Evolutionary conservation across 1,140 invertebrate species (phyloP).

Genomic region (Chionoecetes opilio): DNA sequence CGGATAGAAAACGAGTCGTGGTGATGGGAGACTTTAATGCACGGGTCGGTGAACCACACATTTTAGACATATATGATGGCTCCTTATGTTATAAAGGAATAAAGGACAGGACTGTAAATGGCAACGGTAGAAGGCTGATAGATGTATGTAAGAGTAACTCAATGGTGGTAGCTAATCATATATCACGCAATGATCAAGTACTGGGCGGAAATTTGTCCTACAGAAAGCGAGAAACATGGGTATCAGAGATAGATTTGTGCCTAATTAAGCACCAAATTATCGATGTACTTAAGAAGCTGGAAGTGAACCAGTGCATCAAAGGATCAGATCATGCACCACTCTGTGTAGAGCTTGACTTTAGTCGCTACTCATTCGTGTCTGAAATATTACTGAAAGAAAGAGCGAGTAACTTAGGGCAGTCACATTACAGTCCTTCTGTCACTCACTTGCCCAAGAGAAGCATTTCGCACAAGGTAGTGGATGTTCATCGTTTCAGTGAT

Average conservation of each 20-base stretch:
- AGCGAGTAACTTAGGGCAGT: neutral
- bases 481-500: neutral
- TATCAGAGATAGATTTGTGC: slow-evolving; percentile 44
- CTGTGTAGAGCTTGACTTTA: slow-evolving; percentile 11
- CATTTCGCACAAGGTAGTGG: neutral
- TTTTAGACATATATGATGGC: neutral
- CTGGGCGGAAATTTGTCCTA: slow-evolving; percentile 36
- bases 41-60: neutral
- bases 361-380: neutral
- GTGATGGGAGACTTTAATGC: too few relatives aligned
- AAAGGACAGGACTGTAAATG: slow-evolving; percentile 12
- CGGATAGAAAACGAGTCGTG: too few relatives aligned
- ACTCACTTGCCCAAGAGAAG: too few relatives aligned
- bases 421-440: slow-evolving; percentile 6
- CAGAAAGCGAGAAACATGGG: slow-evolving; percentile 35
- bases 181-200: neutral
- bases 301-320: slow-evolving; percentile 36
- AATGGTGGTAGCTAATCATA: slow-evolving; percentile 41
- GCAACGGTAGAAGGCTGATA: slow-evolving; percentile 46
- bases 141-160: slow-evolving; percentile 40
- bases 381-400: neutral
- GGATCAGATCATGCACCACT: slow-evolving; percentile 61
- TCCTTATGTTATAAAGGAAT: neutral
- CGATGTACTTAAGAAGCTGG: slow-evolving; percentile 37
- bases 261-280: neutral